Base-by-base conservation (phyloP, 1,140 invertebrate species). In the Planococcus citri region DNA sequence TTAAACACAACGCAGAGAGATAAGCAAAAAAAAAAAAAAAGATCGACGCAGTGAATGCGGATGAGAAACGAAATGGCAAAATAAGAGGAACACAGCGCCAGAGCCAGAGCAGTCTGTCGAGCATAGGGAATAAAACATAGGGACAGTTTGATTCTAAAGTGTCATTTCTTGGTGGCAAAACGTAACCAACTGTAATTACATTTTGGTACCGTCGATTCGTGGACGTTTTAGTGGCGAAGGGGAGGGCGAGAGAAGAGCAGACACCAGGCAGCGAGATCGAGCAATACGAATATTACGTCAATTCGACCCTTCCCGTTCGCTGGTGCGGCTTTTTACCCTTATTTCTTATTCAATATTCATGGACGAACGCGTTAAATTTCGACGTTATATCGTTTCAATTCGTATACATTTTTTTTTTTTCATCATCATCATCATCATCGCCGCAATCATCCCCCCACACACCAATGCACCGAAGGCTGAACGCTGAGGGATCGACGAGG, bases 301-400 rank as follows among this genome's bases (percentile, higher is more conserved):
- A 17, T 51, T 51, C 41, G 41, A 51, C 41, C 41, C 41, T 51
- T 51, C 4, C 41, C 33, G 14, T 17, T 51, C 41, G 41, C n/a
- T n/a, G n/a, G n/a, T n/a, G n/a, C n/a, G n/a, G n/a, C n/a, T 51
- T 51, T 51, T 12, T 51, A 51, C 41, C 41, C 41, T 51, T 51
- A 51, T 51, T 51, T 51, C 41, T 51, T 51, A 51, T 51, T 51
- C 41, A 51, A 51, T 51, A 51, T 51, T 51, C 41, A 51, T 51
- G 41, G 41, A 51, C 41, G 41, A 51, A 51, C 41, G 41, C 41
- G 41, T 51, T 51, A 51, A 51, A 51, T 17, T 51, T 51, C 41
- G 41, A 51, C 41, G 41, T 51, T 51, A 51, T 51, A 51, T 51
- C 41, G 41, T 51, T 51, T 51, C 17, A 51, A 51, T 17, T 51